phyloP scores from a whole-genome alignment of 2,113 vertebrate genomes.

The Callaeas wilsoni region DNA sequence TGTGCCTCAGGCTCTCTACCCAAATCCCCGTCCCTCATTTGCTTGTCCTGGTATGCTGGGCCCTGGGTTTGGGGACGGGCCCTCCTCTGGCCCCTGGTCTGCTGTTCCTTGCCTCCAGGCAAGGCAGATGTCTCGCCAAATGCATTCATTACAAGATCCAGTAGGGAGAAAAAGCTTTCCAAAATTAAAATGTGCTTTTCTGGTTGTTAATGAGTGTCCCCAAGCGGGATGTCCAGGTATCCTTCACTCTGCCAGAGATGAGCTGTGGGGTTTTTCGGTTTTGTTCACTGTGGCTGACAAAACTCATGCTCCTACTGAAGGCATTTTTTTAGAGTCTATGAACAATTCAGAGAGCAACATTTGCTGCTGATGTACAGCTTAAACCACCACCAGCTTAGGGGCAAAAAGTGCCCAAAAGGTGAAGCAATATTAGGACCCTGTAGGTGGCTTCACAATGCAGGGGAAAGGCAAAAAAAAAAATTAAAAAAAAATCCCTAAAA shows the following conservation, averaged over 20 bases:
- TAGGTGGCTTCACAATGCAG: background rate
- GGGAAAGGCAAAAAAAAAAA: background rate
- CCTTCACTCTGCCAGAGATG: background rate
- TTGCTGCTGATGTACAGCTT: background rate
- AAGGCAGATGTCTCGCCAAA: background rate
- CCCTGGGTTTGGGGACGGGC: background rate
- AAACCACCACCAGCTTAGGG: background rate
- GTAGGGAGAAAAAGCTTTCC: background rate
- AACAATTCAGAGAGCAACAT: background rate
- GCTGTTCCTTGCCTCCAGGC: background rate
- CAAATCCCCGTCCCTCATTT: background rate
- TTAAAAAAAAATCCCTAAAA: background rate
- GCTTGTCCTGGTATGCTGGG: background rate
- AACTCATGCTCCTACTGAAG: background rate
- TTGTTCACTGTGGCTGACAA: background rate
- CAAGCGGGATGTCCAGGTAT: background rate
- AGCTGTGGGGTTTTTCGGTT: background rate
- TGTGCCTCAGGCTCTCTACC: background rate
- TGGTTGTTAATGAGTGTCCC: background rate
- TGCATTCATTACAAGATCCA: background rate
- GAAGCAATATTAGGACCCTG: background rate
- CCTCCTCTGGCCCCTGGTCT: background rate
- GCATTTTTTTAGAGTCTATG: background rate
- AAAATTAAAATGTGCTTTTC: background rate
- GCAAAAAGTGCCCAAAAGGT: background rate